Evolutionary conservation across 2,113 vertebrate genomes (phyloP).

Genomic region (Proteles cristata): DNA sequence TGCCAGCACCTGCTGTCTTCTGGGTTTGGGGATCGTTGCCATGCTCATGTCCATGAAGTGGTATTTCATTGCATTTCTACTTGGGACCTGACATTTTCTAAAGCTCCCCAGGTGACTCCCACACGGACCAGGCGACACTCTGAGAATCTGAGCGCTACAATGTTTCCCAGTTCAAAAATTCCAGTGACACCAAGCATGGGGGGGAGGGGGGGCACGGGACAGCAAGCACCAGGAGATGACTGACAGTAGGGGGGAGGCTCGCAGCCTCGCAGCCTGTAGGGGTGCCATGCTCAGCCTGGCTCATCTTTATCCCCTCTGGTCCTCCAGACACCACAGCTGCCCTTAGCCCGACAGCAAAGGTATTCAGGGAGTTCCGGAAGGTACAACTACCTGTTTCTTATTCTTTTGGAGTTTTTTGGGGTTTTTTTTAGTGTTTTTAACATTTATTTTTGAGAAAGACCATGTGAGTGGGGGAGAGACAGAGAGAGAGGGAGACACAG

Average conservation of each 20-base stretch:
- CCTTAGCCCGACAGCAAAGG: not conserved
- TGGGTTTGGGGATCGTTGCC: not conserved
- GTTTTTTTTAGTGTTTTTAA: no score
- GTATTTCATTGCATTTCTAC: not conserved
- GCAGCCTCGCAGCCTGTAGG: not conserved
- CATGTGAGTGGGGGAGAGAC: no score
- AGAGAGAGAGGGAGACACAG: no score
- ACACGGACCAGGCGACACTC: not conserved
- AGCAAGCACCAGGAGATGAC: not conserved
- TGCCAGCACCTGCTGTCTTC: not conserved
- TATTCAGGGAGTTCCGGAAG: not conserved
- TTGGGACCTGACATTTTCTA: not conserved
- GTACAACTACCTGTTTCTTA: not conserved
- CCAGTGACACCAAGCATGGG: accelerated
- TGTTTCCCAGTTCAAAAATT: not conserved
- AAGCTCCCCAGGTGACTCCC: not conserved
- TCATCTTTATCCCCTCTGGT: not conserved
- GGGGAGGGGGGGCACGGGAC: no score
- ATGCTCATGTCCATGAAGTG: not conserved
- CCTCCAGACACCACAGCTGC: accelerated
- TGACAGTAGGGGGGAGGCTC: accelerated
- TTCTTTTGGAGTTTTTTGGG: no score
- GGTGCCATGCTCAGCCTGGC: not conserved
- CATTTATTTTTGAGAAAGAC: no score
- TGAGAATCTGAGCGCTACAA: not conserved